Base-by-base conservation (phyloP, 2,888 invertebrate genomes). In the Lampropteryx suffumata region DNA sequence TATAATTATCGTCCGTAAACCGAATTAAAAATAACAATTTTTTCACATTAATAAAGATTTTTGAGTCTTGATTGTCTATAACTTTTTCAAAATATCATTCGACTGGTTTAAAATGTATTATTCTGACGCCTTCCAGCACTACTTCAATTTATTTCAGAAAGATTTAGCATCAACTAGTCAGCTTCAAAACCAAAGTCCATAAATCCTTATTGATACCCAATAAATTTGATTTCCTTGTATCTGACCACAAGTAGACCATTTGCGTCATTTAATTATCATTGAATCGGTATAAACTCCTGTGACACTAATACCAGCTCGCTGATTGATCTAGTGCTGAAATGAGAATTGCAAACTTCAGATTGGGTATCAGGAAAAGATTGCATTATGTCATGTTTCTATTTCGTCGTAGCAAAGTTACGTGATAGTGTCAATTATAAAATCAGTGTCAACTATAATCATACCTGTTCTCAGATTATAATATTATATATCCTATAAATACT, bases 211-310 rank as follows among this genome's bases (percentile, higher is more conserved):
- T 54, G 61, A 59, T 61, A 58, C 51, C 55, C 64, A 67, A 64
- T 71, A 74, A 75, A 73, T 70, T 64, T 42, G 67, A 61, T 55
- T 62, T 44, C 51, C 54, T 55, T 65, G 62, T 62, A 69, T 67
- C 65, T 64, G 53, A 59, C 57, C 56, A 59, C 59, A 39, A 48
- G 51, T 65, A 61, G 33, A 42, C 39, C 21, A 40, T 27, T 39
- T 28, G 21, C 55, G 64, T 61, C 65, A 57, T 64, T 69, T 64
- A 61, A 67, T 71, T 79, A 76, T 77, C 79, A 77, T 78, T 78
- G 72, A 77, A 79, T 70, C 59, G 62, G 62, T 73, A 71, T 68
- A 71, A 73, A 75, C 72, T 71, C 71, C 67, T 69, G 67, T 69
- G 70, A 62, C 66, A 64, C 67, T 68, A 68, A 72, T 73, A 71